Percentiles rank a stretch among this genome's conserved stretches.
Conservation (phyloP, 1,140 invertebrate species). For the Temnothorax curvispinosus region DNA sequence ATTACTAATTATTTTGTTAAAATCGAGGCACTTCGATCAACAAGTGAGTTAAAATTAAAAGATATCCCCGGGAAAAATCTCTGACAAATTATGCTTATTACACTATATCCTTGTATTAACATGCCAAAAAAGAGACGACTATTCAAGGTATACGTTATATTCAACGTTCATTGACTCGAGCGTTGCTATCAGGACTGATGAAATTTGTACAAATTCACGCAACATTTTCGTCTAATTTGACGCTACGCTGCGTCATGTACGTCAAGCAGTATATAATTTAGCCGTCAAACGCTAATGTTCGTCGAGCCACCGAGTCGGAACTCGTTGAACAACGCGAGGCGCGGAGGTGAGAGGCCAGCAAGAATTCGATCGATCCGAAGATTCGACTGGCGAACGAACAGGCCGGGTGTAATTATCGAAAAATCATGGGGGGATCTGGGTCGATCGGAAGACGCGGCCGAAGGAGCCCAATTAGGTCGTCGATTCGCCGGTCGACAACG, state of each 20-base stretch:
- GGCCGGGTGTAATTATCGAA: slow-evolving; percentile 73
- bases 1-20: neutral
- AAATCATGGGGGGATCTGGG: slow-evolving; percentile 68
- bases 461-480: slow-evolving; percentile 73
- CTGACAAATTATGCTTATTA: neutral
- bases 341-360: slow-evolving; percentile 13
- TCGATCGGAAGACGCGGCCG: slow-evolving; percentile 52
- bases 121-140: neutral
- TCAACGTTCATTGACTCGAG: neutral
- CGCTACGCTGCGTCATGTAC: neutral
- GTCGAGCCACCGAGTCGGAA: slow-evolving; percentile 25
- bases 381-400: slow-evolving; percentile 34
- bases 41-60: neutral
- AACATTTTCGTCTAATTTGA: slow-evolving; percentile 34
- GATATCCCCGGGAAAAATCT: neutral
- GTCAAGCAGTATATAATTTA: slow-evolving; percentile 21
- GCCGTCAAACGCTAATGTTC: slow-evolving; percentile 27
- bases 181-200: neutral
- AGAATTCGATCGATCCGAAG: slow-evolving; percentile 66
- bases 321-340: slow-evolving; percentile 22
- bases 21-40: neutral
- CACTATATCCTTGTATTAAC: neutral
- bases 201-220: slow-evolving; percentile 15
- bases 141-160: neutral
- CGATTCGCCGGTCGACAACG: slow-evolving; percentile 36